A percentile compares a stretch with the other conserved stretches of the same genome.
These are phyloP conservation scores for Yponomeuta evonymella DNA, from an alignment of 2,888 invertebrate genomes.

Conservation along the genomic window DNA sequence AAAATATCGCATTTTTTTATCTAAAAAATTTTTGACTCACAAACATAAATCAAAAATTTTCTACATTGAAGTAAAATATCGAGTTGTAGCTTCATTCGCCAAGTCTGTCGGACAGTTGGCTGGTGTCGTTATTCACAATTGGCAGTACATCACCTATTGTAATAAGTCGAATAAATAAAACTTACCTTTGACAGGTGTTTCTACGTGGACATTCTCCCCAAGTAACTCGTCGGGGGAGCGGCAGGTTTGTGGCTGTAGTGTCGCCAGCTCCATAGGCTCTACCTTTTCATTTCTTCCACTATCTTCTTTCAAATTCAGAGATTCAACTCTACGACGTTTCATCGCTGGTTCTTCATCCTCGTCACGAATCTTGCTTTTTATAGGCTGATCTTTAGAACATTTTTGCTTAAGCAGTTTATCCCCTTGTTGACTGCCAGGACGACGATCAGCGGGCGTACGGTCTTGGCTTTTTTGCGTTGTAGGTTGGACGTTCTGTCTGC, in stretches of 20 bases:
- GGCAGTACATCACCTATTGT: too few species aligned
- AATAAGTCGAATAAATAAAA: background rate
- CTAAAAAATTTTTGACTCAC: background rate
- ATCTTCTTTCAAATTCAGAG: background rate
- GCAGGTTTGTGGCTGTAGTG: background rate
- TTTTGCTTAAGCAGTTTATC: background rate
- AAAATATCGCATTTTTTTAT: constrained; percentile 20
- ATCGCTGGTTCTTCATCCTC: constrained; percentile 40
- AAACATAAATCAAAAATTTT: too few species aligned
- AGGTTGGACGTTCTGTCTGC: background rate
- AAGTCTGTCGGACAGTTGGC: too few species aligned
- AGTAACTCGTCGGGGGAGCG: background rate
- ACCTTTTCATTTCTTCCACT: background rate
- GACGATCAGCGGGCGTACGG: background rate
- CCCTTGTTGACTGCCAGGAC: background rate
- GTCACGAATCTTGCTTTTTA: constrained; percentile 38
- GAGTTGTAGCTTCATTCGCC: too few species aligned
- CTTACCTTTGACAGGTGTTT: background rate
- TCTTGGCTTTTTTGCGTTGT: background rate
- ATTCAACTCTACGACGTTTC: constrained; percentile 29
- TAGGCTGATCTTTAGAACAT: constrained; percentile 19
- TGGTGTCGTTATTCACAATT: too few species aligned
- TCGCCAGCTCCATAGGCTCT: background rate
- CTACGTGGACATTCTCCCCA: background rate
- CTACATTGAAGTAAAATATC: too few species aligned